These are phyloP conservation scores for Anser brachyrhynchus DNA, from an alignment of 2,113 vertebrate genomes.

Conservation along the genomic window DNA sequence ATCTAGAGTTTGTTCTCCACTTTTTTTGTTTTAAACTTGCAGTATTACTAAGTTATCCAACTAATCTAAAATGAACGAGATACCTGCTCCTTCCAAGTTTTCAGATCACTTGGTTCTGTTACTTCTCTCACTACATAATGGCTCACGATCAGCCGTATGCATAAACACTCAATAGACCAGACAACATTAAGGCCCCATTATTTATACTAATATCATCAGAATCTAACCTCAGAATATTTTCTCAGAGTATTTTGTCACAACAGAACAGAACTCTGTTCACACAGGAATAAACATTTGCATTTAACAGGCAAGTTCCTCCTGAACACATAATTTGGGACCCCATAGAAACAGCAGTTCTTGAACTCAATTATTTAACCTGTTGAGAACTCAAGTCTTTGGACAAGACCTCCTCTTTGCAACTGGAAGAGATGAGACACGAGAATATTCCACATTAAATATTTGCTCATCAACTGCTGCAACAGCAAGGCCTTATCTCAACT, in stretches of 20 bases:
- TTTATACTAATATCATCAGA: background rate
- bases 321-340: background rate
- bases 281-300: fast-evolving
- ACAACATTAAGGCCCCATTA: background rate
- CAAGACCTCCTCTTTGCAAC: background rate
- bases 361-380: background rate
- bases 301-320: fast-evolving
- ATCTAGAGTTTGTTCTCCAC: background rate
- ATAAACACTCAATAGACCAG: background rate
- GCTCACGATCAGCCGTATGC: background rate
- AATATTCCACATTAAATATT: background rate
- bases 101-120: background rate
- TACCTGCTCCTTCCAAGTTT: background rate
- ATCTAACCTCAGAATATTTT: background rate
- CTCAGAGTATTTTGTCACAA: background rate
- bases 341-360: background rate
- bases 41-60: background rate
- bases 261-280: background rate
- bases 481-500: background rate
- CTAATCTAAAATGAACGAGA: background rate
- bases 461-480: background rate
- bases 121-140: background rate
- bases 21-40: background rate
- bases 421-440: background rate
- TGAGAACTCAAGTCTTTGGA: background rate